These are phyloP conservation scores for Aricia agestis DNA, from an alignment of 1,140 invertebrate genomes.

Conservation along the genomic window DNA sequence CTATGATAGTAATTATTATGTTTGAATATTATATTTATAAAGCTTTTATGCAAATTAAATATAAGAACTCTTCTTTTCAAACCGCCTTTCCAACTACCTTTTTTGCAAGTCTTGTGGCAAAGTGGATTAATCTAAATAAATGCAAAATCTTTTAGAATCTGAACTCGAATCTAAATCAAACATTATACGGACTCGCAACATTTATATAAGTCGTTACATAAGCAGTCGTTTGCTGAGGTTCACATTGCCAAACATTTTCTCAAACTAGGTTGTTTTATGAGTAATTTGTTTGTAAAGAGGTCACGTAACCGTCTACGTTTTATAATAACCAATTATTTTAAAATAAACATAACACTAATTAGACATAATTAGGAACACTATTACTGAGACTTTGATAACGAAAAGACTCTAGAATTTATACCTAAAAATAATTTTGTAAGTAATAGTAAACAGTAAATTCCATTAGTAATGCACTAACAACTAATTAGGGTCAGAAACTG, in stretches of 20 bases:
- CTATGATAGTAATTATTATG: neutral
- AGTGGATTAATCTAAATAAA: neutral
- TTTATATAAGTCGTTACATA: conserved; percentile 4
- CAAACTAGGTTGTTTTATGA: conserved; percentile 12
- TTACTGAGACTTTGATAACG: neutral
- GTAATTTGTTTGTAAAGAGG: conserved; percentile 14
- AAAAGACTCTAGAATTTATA: neutral
- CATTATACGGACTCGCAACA: neutral
- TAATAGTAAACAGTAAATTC: neutral
- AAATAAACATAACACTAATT: neutral
- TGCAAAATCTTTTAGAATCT: neutral
- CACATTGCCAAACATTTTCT: conserved; percentile 15
- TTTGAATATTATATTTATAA: neutral
- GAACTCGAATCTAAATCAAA: neutral
- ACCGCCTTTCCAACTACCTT: no score
- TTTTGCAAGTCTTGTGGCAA: no score
- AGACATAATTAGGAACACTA: neutral
- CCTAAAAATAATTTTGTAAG: neutral
- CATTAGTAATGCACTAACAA: neutral
- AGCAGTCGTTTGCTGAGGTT: conserved; percentile 10
- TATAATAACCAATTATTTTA: neutral
- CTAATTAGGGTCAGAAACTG: neutral
- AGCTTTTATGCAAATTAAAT: neutral
- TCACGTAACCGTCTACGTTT: neutral
- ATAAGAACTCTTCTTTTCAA: neutral